phyloP scores from a whole-genome alignment of 2,888 invertebrate genomes.

The Drosophila robusta region DNA sequence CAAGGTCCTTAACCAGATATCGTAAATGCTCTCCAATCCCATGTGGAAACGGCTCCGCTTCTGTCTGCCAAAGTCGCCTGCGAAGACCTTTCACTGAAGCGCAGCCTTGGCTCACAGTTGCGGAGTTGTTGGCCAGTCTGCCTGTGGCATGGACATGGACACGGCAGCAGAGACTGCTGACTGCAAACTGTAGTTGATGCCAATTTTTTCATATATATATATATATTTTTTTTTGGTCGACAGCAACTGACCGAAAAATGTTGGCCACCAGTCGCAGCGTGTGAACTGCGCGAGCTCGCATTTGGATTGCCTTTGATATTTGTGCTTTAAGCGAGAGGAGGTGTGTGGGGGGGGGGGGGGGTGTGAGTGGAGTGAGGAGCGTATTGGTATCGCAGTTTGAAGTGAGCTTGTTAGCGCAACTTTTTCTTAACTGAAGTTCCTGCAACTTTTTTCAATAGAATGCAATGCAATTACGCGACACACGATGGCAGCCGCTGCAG shows the following conservation, averaged over 20 bases:
- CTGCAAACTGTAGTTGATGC: conserved; percentile 34
- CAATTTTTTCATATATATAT: conserved; percentile 27
- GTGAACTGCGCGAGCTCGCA: conserved; percentile 64
- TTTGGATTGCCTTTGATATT: conserved; percentile 73
- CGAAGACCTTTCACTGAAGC: conserved; percentile 69
- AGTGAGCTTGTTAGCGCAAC: conserved; percentile 74
- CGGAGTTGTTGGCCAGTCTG: conserved; percentile 34
- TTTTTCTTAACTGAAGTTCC: conserved; percentile 66
- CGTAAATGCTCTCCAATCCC: background rate
- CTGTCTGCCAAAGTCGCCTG: conserved; percentile 26
- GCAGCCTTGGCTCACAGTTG: conserved; percentile 69
- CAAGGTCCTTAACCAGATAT: conserved; percentile 10
- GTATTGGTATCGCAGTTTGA: conserved; percentile 31
- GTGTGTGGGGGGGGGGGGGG: background rate
- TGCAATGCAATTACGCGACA: conserved; percentile 42
- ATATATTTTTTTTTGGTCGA: conserved; percentile 10
- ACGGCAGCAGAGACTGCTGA: conserved; percentile 16
- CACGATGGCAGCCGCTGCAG: conserved; percentile 17
- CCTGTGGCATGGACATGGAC: conserved; percentile 44
- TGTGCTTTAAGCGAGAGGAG: conserved; percentile 41
- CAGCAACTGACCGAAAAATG: conserved; percentile 65
- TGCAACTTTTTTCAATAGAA: conserved; percentile 60
- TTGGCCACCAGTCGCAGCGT: conserved; percentile 62
- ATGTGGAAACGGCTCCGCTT: conserved; percentile 8
- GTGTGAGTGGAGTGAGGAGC: too few species aligned